Conservation (phyloP, 2,797 vertebrate species). For the Chaunax sp. region DNA sequence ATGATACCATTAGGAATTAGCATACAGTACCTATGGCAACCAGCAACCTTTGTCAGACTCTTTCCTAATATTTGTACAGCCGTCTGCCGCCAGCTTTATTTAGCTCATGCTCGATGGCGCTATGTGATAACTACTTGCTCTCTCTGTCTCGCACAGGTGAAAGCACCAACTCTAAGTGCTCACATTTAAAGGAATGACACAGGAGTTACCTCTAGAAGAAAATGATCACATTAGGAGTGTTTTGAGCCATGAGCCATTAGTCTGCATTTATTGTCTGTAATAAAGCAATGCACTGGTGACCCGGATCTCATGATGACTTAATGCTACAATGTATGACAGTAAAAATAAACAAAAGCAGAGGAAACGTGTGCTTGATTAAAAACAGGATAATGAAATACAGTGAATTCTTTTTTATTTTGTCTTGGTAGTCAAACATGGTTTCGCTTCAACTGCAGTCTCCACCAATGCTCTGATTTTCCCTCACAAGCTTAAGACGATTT, state of each 20-base stretch:
- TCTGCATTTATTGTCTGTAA: constrained; percentile 16
- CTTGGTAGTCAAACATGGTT: neutral
- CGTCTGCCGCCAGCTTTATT: constrained; percentile 79
- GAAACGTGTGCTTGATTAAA: neutral
- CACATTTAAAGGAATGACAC: constrained; percentile 13
- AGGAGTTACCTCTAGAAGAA: constrained; percentile 18
- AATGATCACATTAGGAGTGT: constrained; percentile 38
- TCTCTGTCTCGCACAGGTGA: constrained; percentile 56
- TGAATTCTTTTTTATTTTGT: neutral
- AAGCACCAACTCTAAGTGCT: constrained; percentile 43
- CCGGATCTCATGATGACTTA: constrained; percentile 25
- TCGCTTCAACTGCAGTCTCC: neutral
- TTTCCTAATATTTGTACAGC: constrained; percentile 87
- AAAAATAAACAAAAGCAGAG: constrained; percentile 13
- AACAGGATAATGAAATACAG: neutral
- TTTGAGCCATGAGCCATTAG: constrained; percentile 19
- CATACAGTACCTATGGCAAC: constrained; percentile 89
- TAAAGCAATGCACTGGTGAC: neutral
- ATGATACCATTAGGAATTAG: constrained; percentile 85
- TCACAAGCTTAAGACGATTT: neutral
- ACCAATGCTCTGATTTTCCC: too few species aligned
- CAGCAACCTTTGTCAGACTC: constrained; percentile 84
- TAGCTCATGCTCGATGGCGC: constrained; percentile 72
- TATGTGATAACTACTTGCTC: constrained; percentile 69
- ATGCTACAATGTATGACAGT: constrained; percentile 35